Evolutionary conservation across 2,113 vertebrate species (phyloP).

Genomic region (Ictalurus furcatus): DNA sequence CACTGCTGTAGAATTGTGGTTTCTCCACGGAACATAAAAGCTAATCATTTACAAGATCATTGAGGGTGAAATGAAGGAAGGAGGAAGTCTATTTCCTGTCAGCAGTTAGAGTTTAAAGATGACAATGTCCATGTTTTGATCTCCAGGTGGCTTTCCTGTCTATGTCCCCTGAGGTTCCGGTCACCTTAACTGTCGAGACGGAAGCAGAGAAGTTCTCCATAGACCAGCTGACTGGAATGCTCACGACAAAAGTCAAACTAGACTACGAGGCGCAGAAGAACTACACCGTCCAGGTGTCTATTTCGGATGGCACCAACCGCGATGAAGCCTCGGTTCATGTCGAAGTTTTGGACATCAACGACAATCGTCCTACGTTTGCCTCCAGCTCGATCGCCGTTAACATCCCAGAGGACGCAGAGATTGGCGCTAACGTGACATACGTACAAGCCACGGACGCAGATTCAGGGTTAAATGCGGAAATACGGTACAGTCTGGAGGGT

Average conservation of each 20-base stretch:
- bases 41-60: not conserved
- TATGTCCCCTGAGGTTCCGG: slow-evolving; percentile 35
- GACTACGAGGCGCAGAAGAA: slow-evolving; percentile 68
- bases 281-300: slow-evolving; percentile 67
- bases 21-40: not conserved
- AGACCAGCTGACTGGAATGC: slow-evolving; percentile 51
- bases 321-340: slow-evolving; percentile 67
- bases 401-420: slow-evolving; percentile 52
- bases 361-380: slow-evolving; percentile 72
- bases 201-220: slow-evolving; percentile 68
- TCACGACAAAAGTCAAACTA: slow-evolving; percentile 65
- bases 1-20: not conserved
- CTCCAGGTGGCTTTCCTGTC: slow-evolving; percentile 65
- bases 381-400: not conserved
- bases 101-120: not conserved
- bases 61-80: not conserved
- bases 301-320: slow-evolving; percentile 65
- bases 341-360: slow-evolving; percentile 73
- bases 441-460: slow-evolving; percentile 67
- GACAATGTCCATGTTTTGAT: not conserved
- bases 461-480: slow-evolving; percentile 70
- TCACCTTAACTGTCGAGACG: slow-evolving; percentile 57
- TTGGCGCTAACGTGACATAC: slow-evolving; percentile 33
- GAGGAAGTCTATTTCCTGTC: not conserved
- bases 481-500: slow-evolving; percentile 70